A percentile compares a stretch with the other conserved stretches of the same genome.
phyloP scores from a whole-genome alignment of 2,113 vertebrate genomes.

The Calidris pygmaea region DNA sequence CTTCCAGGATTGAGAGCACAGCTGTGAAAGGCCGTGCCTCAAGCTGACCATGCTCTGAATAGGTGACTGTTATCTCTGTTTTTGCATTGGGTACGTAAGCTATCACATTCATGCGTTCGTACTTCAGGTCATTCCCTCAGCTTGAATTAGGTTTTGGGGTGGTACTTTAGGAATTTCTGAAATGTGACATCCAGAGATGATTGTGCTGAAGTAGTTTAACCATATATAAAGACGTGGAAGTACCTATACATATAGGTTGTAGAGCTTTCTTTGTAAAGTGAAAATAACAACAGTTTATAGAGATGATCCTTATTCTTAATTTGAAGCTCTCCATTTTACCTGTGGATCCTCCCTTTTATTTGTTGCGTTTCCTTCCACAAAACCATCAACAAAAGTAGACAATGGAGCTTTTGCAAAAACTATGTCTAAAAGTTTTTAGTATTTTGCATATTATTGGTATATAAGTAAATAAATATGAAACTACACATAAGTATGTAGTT shows the following conservation, averaged over 20 bases:
- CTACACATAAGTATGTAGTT: not conserved
- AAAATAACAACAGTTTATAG: not conserved
- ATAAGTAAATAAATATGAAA: not conserved
- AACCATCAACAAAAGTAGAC: not conserved
- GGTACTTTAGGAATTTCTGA: not conserved
- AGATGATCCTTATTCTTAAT: not conserved
- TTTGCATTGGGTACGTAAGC: not conserved
- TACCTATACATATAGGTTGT: not conserved
- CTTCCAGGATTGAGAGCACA: not conserved
- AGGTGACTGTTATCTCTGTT: not conserved
- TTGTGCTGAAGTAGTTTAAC: not conserved
- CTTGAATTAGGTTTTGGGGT: not conserved
- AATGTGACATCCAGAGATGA: not conserved
- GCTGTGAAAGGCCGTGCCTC: not conserved
- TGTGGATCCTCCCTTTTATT: not conserved
- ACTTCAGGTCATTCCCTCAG: not conserved
- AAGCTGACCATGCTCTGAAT: not conserved
- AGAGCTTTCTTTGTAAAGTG: not conserved
- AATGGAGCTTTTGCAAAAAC: not conserved
- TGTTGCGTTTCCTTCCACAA: not conserved
- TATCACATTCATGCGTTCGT: rapidly evolving
- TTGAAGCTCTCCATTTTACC: not conserved
- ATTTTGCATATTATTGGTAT: not conserved
- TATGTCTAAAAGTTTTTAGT: not conserved
- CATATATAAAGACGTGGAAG: not conserved